A percentile compares a stretch with the other conserved stretches of the same genome.
Evolutionary conservation across 2,113 vertebrate genomes (phyloP).

Genomic region (Channa argus): DNA sequence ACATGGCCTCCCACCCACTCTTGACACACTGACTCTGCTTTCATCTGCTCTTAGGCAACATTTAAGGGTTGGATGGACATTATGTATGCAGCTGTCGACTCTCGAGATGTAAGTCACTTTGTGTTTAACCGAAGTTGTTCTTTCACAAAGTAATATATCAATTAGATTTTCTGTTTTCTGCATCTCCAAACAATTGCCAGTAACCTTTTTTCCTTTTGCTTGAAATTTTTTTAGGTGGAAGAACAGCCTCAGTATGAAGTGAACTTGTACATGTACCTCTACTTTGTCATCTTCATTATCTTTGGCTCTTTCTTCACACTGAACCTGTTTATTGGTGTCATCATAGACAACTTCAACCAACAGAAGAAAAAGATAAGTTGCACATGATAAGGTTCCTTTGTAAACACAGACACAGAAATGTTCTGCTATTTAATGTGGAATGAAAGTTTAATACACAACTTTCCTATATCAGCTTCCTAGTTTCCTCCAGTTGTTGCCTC

Average conservation of each 20-base stretch:
- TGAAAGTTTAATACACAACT: no score
- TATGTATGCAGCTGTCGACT: slow-evolving; percentile 86
- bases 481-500: no score
- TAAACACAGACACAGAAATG: neutral
- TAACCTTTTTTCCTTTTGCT: neutral
- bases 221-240: slow-evolving; percentile 72
- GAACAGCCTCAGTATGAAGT: slow-evolving; percentile 91
- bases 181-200: neutral
- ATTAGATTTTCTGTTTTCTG: neutral
- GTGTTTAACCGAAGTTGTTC: neutral
- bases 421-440: no score
- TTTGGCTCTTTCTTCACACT: slow-evolving; percentile 99
- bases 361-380: slow-evolving; percentile 99
- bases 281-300: slow-evolving; percentile 98
- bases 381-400: neutral
- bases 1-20: neutral
- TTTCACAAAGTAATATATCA: neutral
- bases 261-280: slow-evolving; percentile 95
- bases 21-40: neutral
- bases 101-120: slow-evolving; percentile 73
- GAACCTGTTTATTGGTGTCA: slow-evolving; percentile 98
- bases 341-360: slow-evolving; percentile 99
- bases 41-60: slow-evolving; percentile 76
- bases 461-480: no score
- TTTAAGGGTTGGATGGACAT: slow-evolving; percentile 88